Conservation (phyloP, 1,140 invertebrate genomes). For the Drosophila rhopaloa region DNA sequence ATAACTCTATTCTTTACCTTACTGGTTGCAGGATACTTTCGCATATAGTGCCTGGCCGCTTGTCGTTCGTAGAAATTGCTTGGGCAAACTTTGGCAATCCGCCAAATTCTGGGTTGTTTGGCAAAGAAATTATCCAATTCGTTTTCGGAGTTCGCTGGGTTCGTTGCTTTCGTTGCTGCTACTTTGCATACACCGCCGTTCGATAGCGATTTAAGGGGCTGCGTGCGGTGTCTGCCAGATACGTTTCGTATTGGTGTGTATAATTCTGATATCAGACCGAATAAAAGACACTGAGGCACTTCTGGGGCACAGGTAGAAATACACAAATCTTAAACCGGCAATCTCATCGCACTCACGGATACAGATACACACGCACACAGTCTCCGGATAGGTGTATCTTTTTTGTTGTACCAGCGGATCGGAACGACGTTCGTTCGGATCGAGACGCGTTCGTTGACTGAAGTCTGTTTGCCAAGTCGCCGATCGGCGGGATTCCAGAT, state of each 20-base stretch:
- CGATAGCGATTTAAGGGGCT: slow-evolving; percentile 42
- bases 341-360: slow-evolving; percentile 49
- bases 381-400: slow-evolving; percentile 22
- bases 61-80: slow-evolving; percentile 47
- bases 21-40: slow-evolving; percentile 59
- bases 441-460: slow-evolving; percentile 76
- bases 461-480: slow-evolving; percentile 51
- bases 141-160: slow-evolving; percentile 53
- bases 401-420: slow-evolving; percentile 21
- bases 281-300: slow-evolving; percentile 49
- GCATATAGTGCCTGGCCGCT: slow-evolving; percentile 28
- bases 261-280: slow-evolving; percentile 58
- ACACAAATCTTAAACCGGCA: slow-evolving; percentile 76
- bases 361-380: slow-evolving; percentile 23
- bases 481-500: slow-evolving; percentile 62
- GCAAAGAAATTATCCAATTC: slow-evolving; percentile 65
- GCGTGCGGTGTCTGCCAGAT: slow-evolving; percentile 71
- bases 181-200: slow-evolving; percentile 55
- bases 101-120: slow-evolving; percentile 45
- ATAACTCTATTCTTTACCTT: slow-evolving; percentile 54
- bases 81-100: slow-evolving; percentile 43
- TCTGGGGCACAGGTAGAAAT: slow-evolving; percentile 71
- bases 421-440: slow-evolving; percentile 63
- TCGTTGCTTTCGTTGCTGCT: slow-evolving; percentile 69
- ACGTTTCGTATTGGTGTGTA: slow-evolving; percentile 50